A percentile compares a stretch with the other conserved stretches of the same genome.
Conservation (phyloP, 2,797 vertebrate species). For the Huso huso region DNA sequence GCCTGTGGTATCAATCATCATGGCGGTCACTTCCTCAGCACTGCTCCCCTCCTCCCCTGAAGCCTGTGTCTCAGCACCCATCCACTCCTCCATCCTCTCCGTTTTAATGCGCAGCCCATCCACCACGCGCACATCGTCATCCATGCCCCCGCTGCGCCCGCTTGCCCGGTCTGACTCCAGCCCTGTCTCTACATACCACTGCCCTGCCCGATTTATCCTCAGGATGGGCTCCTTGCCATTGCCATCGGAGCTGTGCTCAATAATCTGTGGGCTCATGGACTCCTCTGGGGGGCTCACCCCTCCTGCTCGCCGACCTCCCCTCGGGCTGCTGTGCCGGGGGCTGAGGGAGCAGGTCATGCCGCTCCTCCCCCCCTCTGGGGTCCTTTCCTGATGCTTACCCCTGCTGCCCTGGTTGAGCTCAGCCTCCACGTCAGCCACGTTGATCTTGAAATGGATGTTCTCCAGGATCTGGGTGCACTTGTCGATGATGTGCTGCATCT, state of each 20-base stretch:
- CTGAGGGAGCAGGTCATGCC: slow-evolving; percentile 61
- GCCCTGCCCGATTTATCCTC: slow-evolving; percentile 86
- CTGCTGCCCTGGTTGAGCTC: slow-evolving; percentile 67
- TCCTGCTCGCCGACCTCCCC: slow-evolving; percentile 59
- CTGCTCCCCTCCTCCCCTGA: slow-evolving; percentile 79
- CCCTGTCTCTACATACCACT: slow-evolving; percentile 89
- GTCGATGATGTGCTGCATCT: slow-evolving; percentile 98
- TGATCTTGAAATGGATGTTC: slow-evolving; percentile 94
- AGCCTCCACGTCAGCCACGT: slow-evolving; percentile 74
- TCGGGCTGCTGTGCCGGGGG: slow-evolving; percentile 53
- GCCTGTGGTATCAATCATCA: slow-evolving; percentile 87
- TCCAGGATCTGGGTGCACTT: slow-evolving; percentile 95
- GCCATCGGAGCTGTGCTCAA: slow-evolving; percentile 69
- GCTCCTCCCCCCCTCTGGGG: slow-evolving; percentile 54
- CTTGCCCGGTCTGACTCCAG: slow-evolving; percentile 51
- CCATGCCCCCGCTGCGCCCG: slow-evolving; percentile 55
- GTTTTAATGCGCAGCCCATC: slow-evolving; percentile 85
- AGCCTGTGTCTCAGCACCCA: slow-evolving; percentile 73
- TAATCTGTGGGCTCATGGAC: slow-evolving; percentile 78
- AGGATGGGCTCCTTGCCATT: slow-evolving; percentile 79
- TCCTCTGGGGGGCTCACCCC: slow-evolving; percentile 79
- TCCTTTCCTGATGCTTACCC: slow-evolving; percentile 59
- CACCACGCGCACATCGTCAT: slow-evolving; percentile 61
- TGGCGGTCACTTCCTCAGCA: slow-evolving; percentile 77
- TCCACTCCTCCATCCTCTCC: slow-evolving; percentile 88